phyloP scores from a whole-genome alignment of 2,888 invertebrate species.

The Danaus chrysippus region DNA sequence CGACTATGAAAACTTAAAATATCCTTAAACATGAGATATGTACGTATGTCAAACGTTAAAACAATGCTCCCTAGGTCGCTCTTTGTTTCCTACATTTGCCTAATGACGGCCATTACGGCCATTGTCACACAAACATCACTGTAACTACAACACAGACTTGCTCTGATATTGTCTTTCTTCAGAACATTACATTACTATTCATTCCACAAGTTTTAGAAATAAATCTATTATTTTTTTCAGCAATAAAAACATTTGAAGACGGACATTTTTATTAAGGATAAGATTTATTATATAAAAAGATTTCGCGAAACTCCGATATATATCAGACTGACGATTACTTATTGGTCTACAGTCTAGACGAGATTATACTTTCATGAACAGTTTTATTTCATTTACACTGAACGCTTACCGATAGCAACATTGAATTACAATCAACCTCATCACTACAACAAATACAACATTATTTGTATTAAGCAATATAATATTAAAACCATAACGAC shows the following conservation, averaged over 20 bases:
- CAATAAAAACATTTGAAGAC: too few species aligned
- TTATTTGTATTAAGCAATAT: not conserved
- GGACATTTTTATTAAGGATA: too few species aligned
- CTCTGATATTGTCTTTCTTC: slow-evolving; percentile 6
- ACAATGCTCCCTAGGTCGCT: slow-evolving; percentile 23
- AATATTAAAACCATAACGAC: not conserved
- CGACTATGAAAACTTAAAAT: slow-evolving; percentile 3
- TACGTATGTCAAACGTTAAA: slow-evolving; percentile 20
- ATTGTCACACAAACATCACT: slow-evolving; percentile 26
- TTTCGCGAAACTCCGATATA: not conserved
- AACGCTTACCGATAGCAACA: not conserved
- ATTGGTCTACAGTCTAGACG: not conserved
- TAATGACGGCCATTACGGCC: slow-evolving; percentile 38
- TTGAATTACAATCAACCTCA: not conserved
- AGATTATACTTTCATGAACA: slow-evolving; percentile 2
- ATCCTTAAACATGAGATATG: slow-evolving; percentile 14
- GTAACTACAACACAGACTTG: slow-evolving; percentile 9
- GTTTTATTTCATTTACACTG: not conserved
- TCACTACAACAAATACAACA: not conserved
- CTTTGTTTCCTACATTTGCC: slow-evolving; percentile 38
- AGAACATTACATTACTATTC: too few species aligned
- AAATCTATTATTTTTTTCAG: too few species aligned
- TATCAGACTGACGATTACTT: not conserved
- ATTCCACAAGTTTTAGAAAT: too few species aligned
- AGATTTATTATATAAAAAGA: not conserved